Conservation (phyloP, 1,140 invertebrate species). For the Heliconius hermathena region DNA sequence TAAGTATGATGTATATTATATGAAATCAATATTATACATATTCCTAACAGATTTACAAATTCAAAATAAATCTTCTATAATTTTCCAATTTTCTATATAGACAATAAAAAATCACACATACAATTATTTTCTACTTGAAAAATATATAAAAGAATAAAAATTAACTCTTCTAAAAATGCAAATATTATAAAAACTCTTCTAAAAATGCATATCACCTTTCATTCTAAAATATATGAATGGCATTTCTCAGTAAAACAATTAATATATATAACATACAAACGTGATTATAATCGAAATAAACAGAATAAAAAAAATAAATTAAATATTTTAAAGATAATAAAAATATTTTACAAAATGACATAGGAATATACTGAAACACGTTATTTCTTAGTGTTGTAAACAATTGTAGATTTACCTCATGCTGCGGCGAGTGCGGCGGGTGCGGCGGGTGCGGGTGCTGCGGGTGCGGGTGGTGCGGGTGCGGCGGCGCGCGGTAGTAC, state of each 20-base stretch:
- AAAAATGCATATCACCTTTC: not conserved
- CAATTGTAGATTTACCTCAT: too few relatives aligned
- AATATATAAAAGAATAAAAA: not conserved
- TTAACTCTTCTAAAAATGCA: not conserved
- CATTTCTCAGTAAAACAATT: too few relatives aligned
- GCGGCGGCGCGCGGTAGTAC: conserved; percentile 82
- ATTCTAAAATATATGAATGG: not conserved
- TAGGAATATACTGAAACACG: too few relatives aligned
- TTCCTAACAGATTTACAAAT: not conserved
- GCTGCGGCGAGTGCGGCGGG: conserved; percentile 48
- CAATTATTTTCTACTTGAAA: too few relatives aligned
- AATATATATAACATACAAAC: not conserved
- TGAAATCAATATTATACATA: too few relatives aligned
- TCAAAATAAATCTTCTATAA: too few relatives aligned
- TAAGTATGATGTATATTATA: too few relatives aligned
- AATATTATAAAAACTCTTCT: not conserved
- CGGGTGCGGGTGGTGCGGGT: conserved; percentile 52
- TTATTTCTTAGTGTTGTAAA: too few relatives aligned
- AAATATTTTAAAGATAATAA: too few relatives aligned
- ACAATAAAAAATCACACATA: not conserved
- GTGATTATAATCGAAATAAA: not conserved
- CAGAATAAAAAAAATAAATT: too few relatives aligned
- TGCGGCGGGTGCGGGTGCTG: conserved; percentile 48
- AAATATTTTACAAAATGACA: too few relatives aligned
- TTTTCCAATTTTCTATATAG: not conserved